These are phyloP conservation scores for Leptinotarsa tumamoca DNA, from an alignment of 2,888 invertebrate species.

Conservation along the genomic window DNA sequence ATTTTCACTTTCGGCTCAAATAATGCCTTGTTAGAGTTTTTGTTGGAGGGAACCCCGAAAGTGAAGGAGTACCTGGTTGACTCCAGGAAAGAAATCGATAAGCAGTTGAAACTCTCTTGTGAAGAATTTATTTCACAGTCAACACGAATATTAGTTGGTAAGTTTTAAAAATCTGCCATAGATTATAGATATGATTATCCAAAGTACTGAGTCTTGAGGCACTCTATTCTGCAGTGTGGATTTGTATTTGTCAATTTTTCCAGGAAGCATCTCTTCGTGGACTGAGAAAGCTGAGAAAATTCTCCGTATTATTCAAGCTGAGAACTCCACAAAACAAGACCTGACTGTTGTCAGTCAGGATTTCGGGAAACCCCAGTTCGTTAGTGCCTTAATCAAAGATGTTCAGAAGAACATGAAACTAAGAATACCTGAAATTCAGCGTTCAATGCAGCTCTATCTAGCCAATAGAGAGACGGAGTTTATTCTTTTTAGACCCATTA, in stretches of 20 bases:
- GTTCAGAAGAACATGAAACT: constrained; percentile 83
- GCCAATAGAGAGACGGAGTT: constrained; percentile 97
- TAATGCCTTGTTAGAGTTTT: constrained; percentile 93
- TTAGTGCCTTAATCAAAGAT: constrained; percentile 81
- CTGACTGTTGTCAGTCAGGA: constrained; percentile 61
- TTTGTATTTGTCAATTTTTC: constrained; percentile 19
- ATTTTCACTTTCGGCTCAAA: constrained; percentile 85
- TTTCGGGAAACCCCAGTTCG: constrained; percentile 76
- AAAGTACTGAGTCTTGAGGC: too few species aligned
- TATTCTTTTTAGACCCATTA: constrained; percentile 93
- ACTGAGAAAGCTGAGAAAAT: constrained; percentile 68
- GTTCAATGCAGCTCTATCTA: constrained; percentile 94
- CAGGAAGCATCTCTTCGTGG: constrained; percentile 49
- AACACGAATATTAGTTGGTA: constrained; percentile 81
- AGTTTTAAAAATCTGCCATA: constrained; percentile 63
- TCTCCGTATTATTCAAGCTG: constrained; percentile 47
- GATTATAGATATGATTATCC: neutral
- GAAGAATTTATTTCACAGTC: constrained; percentile 88
- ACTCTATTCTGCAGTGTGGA: too few species aligned
- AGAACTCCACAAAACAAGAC: constrained; percentile 45
- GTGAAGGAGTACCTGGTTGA: constrained; percentile 93
- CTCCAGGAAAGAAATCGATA: constrained; percentile 95
- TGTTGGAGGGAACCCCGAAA: constrained; percentile 92
- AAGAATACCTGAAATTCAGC: constrained; percentile 83
- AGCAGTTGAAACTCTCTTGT: constrained; percentile 89